Evolutionary conservation across 2,797 vertebrate genomes (phyloP).

Genomic region (Acrossocheilus wenchowensis): DNA sequence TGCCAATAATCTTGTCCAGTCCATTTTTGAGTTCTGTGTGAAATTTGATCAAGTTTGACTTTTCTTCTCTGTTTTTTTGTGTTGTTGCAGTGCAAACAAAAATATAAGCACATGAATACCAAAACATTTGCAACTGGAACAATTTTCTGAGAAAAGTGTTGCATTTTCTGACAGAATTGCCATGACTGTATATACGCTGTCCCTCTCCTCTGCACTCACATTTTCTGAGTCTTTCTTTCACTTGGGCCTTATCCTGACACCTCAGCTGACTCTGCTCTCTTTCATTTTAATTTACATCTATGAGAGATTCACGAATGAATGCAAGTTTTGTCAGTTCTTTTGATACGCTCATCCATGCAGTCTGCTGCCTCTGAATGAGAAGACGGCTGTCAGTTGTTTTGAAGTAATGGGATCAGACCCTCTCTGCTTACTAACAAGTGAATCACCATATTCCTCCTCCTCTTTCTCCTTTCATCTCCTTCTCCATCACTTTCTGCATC

Average conservation of each 20-base stretch:
- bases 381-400: background rate
- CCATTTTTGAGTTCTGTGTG: no score
- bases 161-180: no score
- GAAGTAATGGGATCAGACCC: conserved; percentile 10
- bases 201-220: background rate
- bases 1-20: no score
- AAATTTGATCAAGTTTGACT: no score
- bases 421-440: conserved; percentile 67
- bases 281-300: background rate
- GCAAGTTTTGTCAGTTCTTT: background rate
- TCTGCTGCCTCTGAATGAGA: background rate
- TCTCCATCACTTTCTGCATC: conserved; percentile 24
- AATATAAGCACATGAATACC: no score
- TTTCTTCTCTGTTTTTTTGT: no score
- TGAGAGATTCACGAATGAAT: background rate
- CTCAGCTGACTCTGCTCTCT: background rate
- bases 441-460: conserved; percentile 69
- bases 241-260: background rate
- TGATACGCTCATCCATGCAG: background rate
- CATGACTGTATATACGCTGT: background rate
- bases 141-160: no score
- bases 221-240: conserved; percentile 6
- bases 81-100: no score
- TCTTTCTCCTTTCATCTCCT: conserved; percentile 47
- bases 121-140: no score